Base-by-base conservation (phyloP, 2,888 invertebrate genomes). In the Melitaea athalia region DNA sequence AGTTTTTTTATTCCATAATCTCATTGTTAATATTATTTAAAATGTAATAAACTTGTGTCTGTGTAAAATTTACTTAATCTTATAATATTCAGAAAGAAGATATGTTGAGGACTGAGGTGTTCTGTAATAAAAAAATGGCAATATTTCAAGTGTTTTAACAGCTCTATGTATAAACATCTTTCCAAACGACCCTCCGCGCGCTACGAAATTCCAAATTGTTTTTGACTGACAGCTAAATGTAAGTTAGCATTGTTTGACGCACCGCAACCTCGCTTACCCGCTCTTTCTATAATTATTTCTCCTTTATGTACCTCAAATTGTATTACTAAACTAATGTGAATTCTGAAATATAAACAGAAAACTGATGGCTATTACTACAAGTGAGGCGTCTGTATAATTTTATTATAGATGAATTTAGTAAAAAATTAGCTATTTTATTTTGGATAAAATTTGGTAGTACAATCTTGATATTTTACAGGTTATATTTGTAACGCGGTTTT, bases 211-310 rank as follows among this genome's bases (percentile, higher is more conserved):
- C 93, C 92, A 93, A 93, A 93, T 93, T 93, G 93, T 91, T 93
- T 92, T 92, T 93, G 93, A 93, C 92, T 93, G 93, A 92, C 93
- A 92, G 91, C 91, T 89, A 92, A 91, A 91, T 91, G 92, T 91
- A 91, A 92, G 92, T 91, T 92, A 90, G 89, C 89, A 89, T 92
- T 92, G 92, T 91, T 92, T 84, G 91, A 88, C 91, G 90, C 88
- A 87, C 88, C 87, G 79, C 85, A 83, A 81, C 81, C 84, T 82
- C 79, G 78, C 76, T 79, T 81, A 79, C 83, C 82, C 77, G 86
- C 86, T 89, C 87, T 89, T 82, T 87, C 87, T 85, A 84, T 91
- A 91, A 92, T 92, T 92, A 91, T 90, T 89, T 90, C 77, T 77
- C 77, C 73, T 77, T 75, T 71, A 38, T 38, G 38, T 67, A 68